Evolutionary conservation across 2,797 vertebrate species (phyloP).

Genomic region (Pantherophis alleghaniensis): DNA sequence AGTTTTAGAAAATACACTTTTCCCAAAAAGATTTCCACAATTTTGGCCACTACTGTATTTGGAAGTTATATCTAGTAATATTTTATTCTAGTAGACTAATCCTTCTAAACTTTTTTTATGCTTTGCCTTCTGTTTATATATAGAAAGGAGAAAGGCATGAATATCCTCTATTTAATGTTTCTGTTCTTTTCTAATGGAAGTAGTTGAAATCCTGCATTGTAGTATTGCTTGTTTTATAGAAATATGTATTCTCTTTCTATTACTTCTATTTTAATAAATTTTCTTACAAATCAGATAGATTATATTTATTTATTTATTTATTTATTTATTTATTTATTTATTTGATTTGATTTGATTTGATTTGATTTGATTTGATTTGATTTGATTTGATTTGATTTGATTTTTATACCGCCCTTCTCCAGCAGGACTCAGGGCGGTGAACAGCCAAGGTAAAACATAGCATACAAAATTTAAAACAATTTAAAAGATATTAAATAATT

Average conservation of each 20-base stretch:
- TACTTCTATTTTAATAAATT: not conserved
- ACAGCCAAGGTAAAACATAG: too few relatives aligned
- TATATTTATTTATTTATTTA: not conserved
- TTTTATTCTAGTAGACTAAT: not conserved
- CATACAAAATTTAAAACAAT: too few relatives aligned
- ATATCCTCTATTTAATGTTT: not conserved
- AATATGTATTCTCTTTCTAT: not conserved
- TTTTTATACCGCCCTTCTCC: too few relatives aligned
- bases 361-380: too few relatives aligned
- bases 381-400: too few relatives aligned
- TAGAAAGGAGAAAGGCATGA: not conserved
- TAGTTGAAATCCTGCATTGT: not conserved
- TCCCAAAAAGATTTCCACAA: too few relatives aligned
- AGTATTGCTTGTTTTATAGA: not conserved
- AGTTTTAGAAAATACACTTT: too few relatives aligned
- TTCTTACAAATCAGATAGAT: not conserved
- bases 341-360: too few relatives aligned
- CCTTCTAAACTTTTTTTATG: not conserved
- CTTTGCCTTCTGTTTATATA: not conserved
- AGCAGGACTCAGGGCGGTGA: too few relatives aligned
- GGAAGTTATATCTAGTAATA: not conserved
- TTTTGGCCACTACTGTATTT: not conserved
- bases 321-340: not conserved
- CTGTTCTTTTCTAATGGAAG: not conserved
- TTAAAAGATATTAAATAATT: too few relatives aligned